Conservation (phyloP, 2,797 vertebrate genomes). For the Dermochelys coriacea region DNA sequence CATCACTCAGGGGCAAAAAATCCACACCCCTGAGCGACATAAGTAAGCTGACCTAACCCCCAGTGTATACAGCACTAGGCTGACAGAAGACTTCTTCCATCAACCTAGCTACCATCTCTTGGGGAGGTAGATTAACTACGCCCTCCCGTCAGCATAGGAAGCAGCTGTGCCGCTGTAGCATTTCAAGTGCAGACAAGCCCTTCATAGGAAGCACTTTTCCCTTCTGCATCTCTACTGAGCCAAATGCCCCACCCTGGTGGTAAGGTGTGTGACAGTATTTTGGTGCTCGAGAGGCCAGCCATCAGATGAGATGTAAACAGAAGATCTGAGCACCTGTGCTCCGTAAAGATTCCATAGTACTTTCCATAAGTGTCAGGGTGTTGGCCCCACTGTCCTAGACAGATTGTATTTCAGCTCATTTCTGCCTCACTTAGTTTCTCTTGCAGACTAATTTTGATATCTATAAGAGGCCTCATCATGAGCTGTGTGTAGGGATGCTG, state of each 20-base stretch:
- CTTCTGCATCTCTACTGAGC: accelerated
- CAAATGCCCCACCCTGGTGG: neutral
- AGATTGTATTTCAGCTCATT: neutral
- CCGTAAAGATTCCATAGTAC: neutral
- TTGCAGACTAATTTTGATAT: no score
- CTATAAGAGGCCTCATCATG: neutral
- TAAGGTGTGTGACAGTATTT: neutral
- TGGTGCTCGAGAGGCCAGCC: neutral
- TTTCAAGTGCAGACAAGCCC: neutral
- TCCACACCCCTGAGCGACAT: neutral
- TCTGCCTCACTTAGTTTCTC: neutral
- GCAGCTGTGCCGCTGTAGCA: neutral
- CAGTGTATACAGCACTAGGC: neutral
- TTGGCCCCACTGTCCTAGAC: no score
- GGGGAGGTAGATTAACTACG: neutral
- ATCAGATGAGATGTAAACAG: neutral
- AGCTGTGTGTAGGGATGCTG: neutral
- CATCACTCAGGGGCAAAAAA: neutral
- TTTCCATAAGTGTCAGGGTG: no score
- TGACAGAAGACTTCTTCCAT: neutral
- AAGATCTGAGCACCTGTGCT: neutral
- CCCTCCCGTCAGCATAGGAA: neutral
- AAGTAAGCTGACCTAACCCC: neutral
- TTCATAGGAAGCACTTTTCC: neutral
- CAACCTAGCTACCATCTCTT: neutral